These are phyloP conservation scores for Nematopogon swammerdamellus DNA, from an alignment of 2,888 invertebrate species.

Conservation along the genomic window DNA sequence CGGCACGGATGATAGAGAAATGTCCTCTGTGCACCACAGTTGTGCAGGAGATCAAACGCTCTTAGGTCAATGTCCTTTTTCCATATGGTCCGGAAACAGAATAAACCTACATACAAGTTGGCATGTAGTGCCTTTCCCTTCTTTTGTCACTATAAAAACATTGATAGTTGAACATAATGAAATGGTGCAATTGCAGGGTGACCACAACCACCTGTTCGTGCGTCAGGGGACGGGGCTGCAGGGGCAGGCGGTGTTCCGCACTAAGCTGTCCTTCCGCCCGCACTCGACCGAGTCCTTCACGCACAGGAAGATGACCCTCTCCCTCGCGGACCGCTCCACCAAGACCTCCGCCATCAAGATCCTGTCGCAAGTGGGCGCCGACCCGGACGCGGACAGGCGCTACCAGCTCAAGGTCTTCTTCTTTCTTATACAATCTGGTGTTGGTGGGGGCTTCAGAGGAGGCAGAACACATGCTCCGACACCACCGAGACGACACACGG, in stretches of 20 bases:
- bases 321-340: constrained; percentile 90
- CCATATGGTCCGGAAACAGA: no score
- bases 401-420: constrained; percentile 79
- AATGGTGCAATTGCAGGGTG: constrained; percentile 62
- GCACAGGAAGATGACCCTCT: constrained; percentile 98
- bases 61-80: no score
- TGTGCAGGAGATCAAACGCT: no score
- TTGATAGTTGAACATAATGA: background rate
- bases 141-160: no score
- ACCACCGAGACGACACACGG: no score
- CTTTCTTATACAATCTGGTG: constrained; percentile 2
- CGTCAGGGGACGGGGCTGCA: constrained; percentile 97
- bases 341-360: constrained; percentile 96
- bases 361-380: constrained; percentile 86
- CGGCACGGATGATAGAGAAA: no score
- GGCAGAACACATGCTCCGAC: no score
- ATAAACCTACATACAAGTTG: no score
- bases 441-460: no score
- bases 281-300: constrained; percentile 99
- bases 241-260: constrained; percentile 95
- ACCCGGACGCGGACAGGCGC: constrained; percentile 91
- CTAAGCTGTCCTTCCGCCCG: constrained; percentile 95
- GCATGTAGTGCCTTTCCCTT: no score
- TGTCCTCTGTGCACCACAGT: no score
- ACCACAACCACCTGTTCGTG: constrained; percentile 96